These are phyloP conservation scores for Sparus aurata DNA, from an alignment of 2,797 vertebrate genomes.

Conservation along the genomic window DNA sequence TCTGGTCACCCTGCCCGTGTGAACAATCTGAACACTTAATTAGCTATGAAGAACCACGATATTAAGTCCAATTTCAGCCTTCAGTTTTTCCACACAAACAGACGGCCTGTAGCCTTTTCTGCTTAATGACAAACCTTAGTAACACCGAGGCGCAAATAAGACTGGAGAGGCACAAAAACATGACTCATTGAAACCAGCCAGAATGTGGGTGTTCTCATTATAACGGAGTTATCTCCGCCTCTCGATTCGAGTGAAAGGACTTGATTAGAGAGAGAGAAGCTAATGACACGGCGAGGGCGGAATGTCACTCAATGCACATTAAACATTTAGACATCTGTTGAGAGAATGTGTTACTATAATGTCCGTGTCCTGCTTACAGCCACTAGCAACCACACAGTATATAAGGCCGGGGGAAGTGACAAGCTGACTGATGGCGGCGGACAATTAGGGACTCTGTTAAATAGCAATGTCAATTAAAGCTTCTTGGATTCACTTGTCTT, in stretches of 20 bases:
- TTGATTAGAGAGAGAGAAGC: slow-evolving; percentile 76
- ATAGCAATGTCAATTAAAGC: slow-evolving; percentile 68
- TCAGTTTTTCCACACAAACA: slow-evolving; percentile 56
- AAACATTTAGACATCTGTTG: slow-evolving; percentile 83
- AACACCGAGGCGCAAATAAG: slow-evolving; percentile 64
- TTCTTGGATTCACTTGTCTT: slow-evolving; percentile 64
- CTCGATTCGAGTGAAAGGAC: slow-evolving; percentile 72
- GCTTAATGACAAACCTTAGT: slow-evolving; percentile 71
- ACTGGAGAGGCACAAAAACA: slow-evolving; percentile 61
- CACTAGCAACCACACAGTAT: slow-evolving; percentile 41
- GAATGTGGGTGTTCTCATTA: slow-evolving; percentile 80
- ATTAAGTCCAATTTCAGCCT: slow-evolving; percentile 54
- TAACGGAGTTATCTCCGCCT: slow-evolving; percentile 73
- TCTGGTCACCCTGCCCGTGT: slow-evolving; percentile 37
- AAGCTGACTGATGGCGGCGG: slow-evolving; percentile 52
- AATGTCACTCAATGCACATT: slow-evolving; percentile 80
- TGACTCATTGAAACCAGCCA: slow-evolving; percentile 63
- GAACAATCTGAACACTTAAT: slow-evolving; percentile 59
- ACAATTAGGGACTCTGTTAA: slow-evolving; percentile 72
- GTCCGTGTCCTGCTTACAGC: slow-evolving; percentile 65
- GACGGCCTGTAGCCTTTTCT: slow-evolving; percentile 30
- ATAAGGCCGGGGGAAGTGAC: slow-evolving; percentile 54
- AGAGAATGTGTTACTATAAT: slow-evolving; percentile 67
- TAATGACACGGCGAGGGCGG: slow-evolving; percentile 78
- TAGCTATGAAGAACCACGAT: slow-evolving; percentile 44